Base-by-base conservation (phyloP, 1,140 invertebrate genomes). In the Aphelinus certus region DNA sequence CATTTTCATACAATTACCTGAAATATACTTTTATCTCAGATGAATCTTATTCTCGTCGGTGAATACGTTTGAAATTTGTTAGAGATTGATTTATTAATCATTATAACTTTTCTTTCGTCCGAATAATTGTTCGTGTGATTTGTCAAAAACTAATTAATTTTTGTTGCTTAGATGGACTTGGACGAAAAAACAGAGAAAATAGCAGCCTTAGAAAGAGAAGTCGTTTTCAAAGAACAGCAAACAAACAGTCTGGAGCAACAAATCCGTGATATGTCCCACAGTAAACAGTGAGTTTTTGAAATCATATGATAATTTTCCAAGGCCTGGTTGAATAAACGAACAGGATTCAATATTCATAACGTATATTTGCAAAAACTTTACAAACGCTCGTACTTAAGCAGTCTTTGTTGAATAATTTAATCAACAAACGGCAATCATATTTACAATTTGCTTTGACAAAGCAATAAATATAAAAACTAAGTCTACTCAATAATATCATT, bases 181-280 rank as follows among this genome's bases (percentile, higher is more conserved):
- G 91, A 92, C 76, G 87, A 90, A 55, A 92, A 90, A 77, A 89
- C 89, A 7, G 90, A 91, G 81, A 88, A 82, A 80, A 87, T 90
- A 46, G 88, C 86, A 72, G 81, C 85, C 51, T 78, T 92, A 58
- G 90, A 92, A 82, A 88, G 89, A 71, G 91, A 91, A 79, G 45
- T 91, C 9, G 84, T 88, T 77, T 82, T 85, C 10, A 89, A 90
- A 74, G 84, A 89, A 43, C 82, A 86, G 63, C 79, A 84, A 45
- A 45, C 69, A 1, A 72, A 77, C 3, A 75, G 73, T n/a, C 65
- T 82, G 47, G 83, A 88, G 48, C 83, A 87, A 64, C 83, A 85
- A 67, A 75, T 86, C 26, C 81, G 79, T 1, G 87, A 88, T 46
- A 5, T 87, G 4, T 81, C 87, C 65, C 84, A 84, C 6, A 87